Evolutionary conservation across 2,888 invertebrate species (phyloP).

Genomic region (Nematopogon swammerdamellus): DNA sequence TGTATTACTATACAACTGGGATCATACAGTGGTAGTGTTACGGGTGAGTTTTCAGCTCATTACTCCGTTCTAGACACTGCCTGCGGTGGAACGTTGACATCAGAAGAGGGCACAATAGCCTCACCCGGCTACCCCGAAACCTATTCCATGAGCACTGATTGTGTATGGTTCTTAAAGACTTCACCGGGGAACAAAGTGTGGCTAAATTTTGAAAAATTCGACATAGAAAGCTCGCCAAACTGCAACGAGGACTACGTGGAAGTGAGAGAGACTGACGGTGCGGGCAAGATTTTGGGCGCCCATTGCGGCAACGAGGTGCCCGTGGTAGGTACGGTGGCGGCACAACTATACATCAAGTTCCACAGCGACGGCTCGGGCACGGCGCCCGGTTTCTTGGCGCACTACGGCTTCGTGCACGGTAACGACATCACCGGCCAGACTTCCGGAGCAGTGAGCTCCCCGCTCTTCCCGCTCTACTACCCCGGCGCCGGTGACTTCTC

Average conservation of each 20-base stretch:
- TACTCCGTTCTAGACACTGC: conserved; percentile 53
- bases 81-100: conserved; percentile 77
- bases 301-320: conserved; percentile 71
- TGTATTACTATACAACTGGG: conserved; percentile 53
- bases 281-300: conserved; percentile 63
- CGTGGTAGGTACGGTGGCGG: conserved; percentile 52
- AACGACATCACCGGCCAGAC: conserved; percentile 63
- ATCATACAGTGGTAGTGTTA: conserved; percentile 22
- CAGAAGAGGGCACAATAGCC: conserved; percentile 69
- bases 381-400: conserved; percentile 71
- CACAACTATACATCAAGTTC: conserved; percentile 73
- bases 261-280: conserved; percentile 63
- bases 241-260: conserved; percentile 87
- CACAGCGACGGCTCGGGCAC: conserved; percentile 59
- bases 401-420: conserved; percentile 66
- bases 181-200: conserved; percentile 65
- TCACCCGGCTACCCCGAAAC: conserved; percentile 84
- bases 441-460: conserved; percentile 71
- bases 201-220: conserved; percentile 65
- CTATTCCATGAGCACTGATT: conserved; percentile 67
- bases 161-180: conserved; percentile 63
- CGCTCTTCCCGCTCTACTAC: conserved; percentile 65
- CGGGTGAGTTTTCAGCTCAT: conserved; percentile 34
- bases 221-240: conserved; percentile 65
- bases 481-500: conserved; percentile 38